Evolutionary conservation across 2,113 vertebrate genomes (phyloP), one percentile per base, ranked within the genome.

Genomic region (Gymnorhina tibicen): DNA sequence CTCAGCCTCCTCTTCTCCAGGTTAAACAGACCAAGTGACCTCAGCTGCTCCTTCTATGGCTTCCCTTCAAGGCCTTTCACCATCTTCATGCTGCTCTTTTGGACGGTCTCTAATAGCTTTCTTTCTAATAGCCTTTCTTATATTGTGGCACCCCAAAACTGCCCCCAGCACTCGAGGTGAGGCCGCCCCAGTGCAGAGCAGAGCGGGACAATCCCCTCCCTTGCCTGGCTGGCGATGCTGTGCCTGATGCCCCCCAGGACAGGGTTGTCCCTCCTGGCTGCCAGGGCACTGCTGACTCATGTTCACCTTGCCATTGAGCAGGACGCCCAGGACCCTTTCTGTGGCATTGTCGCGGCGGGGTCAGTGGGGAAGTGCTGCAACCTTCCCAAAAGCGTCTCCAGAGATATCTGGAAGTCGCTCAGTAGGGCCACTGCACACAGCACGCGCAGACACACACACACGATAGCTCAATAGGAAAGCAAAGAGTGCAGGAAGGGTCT

Each of bases 301-400:
- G 27, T 8, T 52, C 33, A 52, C 0, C 37, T 60, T 27, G 33
- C 2, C 32, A 10, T 1, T 0, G 0, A 12, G 32, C 32, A 33
- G 37, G 7, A 33, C 2, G 3, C 6, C 5, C 18, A 69, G 27
- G 6, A 10, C 4, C 2, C 19, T 53, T 69, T 28, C 63, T 1
- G 0, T 7, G 9, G 7, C 17, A 18, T 62, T n/a, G n/a, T n/a
- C n/a, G n/a, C n/a, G n/a, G n/a, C n/a, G n/a, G n/a, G n/a, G n/a
- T n/a, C n/a, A n/a, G n/a, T n/a, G n/a, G n/a, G n/a, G n/a, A n/a
- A n/a, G n/a, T n/a, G n/a, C n/a, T n/a, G n/a, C n/a, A n/a, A n/a
- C n/a, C n/a, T n/a, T n/a, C n/a, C n/a, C n/a, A n/a, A n/a, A n/a
- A n/a, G n/a, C n/a, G n/a, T n/a, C n/a, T n/a, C n/a, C n/a, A n/a